These are phyloP conservation scores for Ptychochromis oligacanthus DNA, from an alignment of 2,113 vertebrate species.

Conservation along the genomic window DNA sequence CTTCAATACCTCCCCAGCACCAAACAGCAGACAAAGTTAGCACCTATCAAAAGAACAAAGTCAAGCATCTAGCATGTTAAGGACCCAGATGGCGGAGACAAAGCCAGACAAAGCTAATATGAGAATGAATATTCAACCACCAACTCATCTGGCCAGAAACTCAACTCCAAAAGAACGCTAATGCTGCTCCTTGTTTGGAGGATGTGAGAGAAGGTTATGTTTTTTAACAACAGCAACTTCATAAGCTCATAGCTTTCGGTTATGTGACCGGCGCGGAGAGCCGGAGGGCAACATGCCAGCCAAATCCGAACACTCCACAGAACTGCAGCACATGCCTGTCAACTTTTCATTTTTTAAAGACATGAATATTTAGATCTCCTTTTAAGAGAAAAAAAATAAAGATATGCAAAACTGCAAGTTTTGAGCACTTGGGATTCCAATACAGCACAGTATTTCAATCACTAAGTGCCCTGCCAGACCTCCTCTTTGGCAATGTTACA, in stretches of 20 bases:
- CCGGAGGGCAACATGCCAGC: background rate
- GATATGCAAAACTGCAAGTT: background rate
- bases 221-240: slow-evolving; percentile 1
- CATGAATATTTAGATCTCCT: slow-evolving; percentile 6
- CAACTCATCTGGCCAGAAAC: background rate
- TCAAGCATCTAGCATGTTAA: slow-evolving; percentile 1
- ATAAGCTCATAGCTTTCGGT: background rate
- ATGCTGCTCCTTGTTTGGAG: background rate
- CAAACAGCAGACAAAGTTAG: slow-evolving; percentile 6
- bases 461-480: background rate
- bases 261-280: background rate
- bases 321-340: background rate
- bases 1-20: background rate
- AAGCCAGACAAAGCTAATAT: slow-evolving; percentile 8
- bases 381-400: background rate
- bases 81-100: background rate
- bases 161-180: background rate
- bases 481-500: background rate
- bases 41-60: slow-evolving; percentile 1
- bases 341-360: background rate
- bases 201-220: slow-evolving; percentile 2
- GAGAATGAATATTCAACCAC: background rate
- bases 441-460: background rate
- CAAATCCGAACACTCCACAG: background rate
- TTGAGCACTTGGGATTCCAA: slow-evolving; percentile 1